Conservation (phyloP, 2,888 invertebrate genomes). For the Leucophenga maculata region DNA sequence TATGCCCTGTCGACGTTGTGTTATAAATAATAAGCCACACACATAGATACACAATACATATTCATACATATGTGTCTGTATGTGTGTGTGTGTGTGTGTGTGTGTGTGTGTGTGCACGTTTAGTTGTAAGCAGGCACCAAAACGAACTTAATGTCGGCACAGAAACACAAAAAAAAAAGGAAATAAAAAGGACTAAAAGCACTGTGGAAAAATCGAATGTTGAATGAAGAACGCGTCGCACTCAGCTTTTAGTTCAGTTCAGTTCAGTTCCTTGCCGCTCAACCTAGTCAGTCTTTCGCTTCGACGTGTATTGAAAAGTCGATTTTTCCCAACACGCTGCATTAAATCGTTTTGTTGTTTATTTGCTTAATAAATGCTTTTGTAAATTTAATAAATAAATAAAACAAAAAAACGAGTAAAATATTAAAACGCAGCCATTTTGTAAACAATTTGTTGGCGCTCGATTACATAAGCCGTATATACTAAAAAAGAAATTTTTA, state of each 20-base stretch:
- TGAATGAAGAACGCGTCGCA: slow-evolving; percentile 17
- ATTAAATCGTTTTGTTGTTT: background rate
- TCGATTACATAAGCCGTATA: too few relatives aligned
- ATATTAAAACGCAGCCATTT: background rate
- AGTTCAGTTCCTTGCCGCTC: slow-evolving; percentile 9
- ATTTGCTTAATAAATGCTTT: background rate
- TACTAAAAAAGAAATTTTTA: too few relatives aligned
- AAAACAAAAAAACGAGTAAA: too few relatives aligned
- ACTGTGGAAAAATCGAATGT: slow-evolving; percentile 22
- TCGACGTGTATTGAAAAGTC: background rate
- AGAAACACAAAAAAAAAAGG: slow-evolving; percentile 1
- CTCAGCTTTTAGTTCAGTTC: slow-evolving; percentile 1
- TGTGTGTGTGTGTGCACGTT: slow-evolving; percentile 1
- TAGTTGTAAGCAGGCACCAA: background rate
- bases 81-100: slow-evolving; percentile 8
- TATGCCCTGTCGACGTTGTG: slow-evolving; percentile 38
- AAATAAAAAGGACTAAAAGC: background rate
- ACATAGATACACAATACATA: slow-evolving; percentile 21
- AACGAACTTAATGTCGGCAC: background rate
- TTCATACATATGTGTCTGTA: slow-evolving; percentile 32
- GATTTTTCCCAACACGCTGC: background rate
- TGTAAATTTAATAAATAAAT: background rate
- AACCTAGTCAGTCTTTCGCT: background rate
- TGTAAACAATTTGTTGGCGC: background rate
- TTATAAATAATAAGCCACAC: slow-evolving; percentile 48